Base-by-base conservation (phyloP, 2,113 vertebrate genomes). In the Triplophysa dalaica region DNA sequence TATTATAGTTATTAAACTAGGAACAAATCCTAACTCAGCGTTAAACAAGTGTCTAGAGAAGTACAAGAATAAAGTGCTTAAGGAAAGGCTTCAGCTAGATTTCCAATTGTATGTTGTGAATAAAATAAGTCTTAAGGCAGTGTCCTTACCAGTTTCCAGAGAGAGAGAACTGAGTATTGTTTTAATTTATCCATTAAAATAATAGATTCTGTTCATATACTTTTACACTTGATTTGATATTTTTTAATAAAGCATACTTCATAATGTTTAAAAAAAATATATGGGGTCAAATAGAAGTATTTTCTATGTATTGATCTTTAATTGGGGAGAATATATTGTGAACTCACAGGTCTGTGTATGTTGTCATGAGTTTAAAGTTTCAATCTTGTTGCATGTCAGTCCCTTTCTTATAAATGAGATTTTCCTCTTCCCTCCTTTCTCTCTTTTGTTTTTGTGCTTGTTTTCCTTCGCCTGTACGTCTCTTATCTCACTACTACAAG, bases 351-450 rank as follows among this genome's bases (percentile, higher is more conserved):
- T 54, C 14, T 54, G 50, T 54, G 14, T 54, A 54, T 54, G 50
- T 14, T 72, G 65, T 56, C 63, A 54, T 43, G 33, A 8, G 2
- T 65, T 48, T 76, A 14, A 48, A 38, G 56, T 54, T 24, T 19
- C 16, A 9, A 9, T 64, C 64, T 77, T 43, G n/a, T n/a, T 78
- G 75, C 79, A 68, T 79, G 74, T 70, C 75, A 63, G 75, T 85
- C 4, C 60, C 70, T 84, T 21, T 11, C 80, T 83, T 79, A 85
- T 56, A 84, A 76, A 85, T 78, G 9, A n/a, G 80, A 56, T 60
- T 75, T 64, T 24, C 85, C 81, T 85, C 75, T 79, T 80, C 43
- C 77, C 26, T 3, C 26, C 26, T 4, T 3, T 29, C 29, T 85
- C 72, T 87, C 60, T 87, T 84, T 69, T 60, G 56, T 41, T 22